Evolutionary conservation across 2,113 vertebrate genomes (phyloP), one percentile per base, ranked within the genome.

Genomic region (Gymnarchus niloticus): DNA sequence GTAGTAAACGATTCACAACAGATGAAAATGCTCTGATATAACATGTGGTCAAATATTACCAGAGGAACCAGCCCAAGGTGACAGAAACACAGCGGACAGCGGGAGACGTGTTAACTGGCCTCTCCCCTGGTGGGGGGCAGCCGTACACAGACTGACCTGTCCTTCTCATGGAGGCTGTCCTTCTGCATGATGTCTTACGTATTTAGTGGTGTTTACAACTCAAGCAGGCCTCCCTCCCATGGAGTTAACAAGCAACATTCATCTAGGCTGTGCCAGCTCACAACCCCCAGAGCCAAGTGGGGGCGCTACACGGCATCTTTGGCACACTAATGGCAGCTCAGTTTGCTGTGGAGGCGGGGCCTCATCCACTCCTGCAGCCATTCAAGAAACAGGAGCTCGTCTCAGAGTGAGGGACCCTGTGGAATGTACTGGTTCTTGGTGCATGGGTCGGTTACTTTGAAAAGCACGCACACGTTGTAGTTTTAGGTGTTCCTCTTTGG

Each of bases 171-270:
- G 33, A 25, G 48, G n/a, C 76, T 81, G 85, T 81, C 85, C 56
- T 51, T 54, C 56, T 86, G 85, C 81, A 82, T 77, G 78, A 86
- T 86, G 41, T 56, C 76, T 25, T 81, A 78, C 82, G 80, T 86
- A 86, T 86, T 81, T 56, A 86, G 85, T 78, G 52, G 82, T 52
- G 57, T 82, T 86, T 82, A 48, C 41, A 56, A 86, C 85, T 82
- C 65, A 86, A 56, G 56, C 28, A n/a, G 78, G 90, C 87, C 87
- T 86, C 88, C 89, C 92, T 90, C 90, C 89, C 91, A 88, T 87
- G 90, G 91, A 93, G 91, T 94, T 91, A 94, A 81, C 52, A 87
- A 90, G 87, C 87, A 91, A 89, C 90, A 57, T 89, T 78, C 88
- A 84, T 89, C 86, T 86, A 59, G 92, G 91, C 87, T 86, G 86